Conservation (phyloP, 2,888 invertebrate genomes). For the Lasiommata megera region DNA sequence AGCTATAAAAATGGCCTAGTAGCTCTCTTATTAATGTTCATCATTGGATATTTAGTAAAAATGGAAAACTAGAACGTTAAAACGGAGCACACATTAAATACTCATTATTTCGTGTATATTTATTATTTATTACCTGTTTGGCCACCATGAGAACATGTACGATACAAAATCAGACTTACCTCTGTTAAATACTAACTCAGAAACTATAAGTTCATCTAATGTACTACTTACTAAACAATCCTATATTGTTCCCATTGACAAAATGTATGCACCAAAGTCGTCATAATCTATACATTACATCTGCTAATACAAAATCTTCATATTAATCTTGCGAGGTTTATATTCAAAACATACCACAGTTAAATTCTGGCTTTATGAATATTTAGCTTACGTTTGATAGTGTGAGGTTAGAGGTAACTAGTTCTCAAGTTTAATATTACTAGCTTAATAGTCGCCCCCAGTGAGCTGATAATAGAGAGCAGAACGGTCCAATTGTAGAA, state of each 20-base stretch:
- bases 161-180: too few species aligned
- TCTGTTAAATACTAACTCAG: too few species aligned
- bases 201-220: too few species aligned
- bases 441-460: conserved; percentile 8
- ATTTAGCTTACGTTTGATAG: conserved; percentile 2
- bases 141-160: too few species aligned
- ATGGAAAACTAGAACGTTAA: too few species aligned
- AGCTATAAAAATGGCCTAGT: too few species aligned
- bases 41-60: too few species aligned
- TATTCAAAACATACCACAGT: not conserved
- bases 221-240: too few species aligned
- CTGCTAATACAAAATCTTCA: not conserved
- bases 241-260: not conserved
- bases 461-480: conserved; percentile 10
- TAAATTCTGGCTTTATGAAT: not conserved
- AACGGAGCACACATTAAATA: too few species aligned
- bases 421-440: conserved; percentile 10
- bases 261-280: not conserved
- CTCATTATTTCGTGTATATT: too few species aligned
- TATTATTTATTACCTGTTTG: too few species aligned
- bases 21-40: too few species aligned
- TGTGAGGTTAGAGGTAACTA: conserved; percentile 4
- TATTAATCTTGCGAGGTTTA: not conserved
- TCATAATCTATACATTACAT: not conserved
- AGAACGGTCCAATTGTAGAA: conserved; percentile 13